phyloP scores from a whole-genome alignment of 2,888 invertebrate species.

The Synergus itoensis region DNA sequence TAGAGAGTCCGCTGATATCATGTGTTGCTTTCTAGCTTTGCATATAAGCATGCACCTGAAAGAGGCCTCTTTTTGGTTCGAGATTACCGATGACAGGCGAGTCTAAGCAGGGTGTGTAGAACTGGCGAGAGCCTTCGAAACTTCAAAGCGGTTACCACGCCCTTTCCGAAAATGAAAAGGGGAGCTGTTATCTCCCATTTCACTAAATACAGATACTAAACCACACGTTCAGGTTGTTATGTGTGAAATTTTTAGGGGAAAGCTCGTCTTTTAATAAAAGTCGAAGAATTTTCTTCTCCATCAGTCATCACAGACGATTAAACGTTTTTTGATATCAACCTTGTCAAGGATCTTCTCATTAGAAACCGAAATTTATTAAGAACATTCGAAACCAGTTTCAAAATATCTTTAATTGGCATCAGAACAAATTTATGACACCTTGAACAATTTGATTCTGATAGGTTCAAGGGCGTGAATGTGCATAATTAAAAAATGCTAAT shows the following conservation, averaged over 20 bases:
- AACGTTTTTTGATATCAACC: background rate
- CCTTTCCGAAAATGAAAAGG: background rate
- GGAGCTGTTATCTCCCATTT: constrained; percentile 9
- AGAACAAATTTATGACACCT: too few relatives aligned
- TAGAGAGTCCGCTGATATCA: background rate
- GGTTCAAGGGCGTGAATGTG: too few relatives aligned
- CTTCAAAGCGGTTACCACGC: constrained; percentile 21
- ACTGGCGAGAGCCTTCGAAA: background rate
- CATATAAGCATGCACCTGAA: constrained; percentile 28
- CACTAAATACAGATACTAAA: background rate
- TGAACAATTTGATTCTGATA: too few relatives aligned
- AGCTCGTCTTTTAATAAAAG: background rate
- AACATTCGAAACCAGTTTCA: too few relatives aligned
- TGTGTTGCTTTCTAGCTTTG: background rate
- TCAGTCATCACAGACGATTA: background rate
- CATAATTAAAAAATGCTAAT: background rate
- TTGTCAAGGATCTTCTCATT: background rate
- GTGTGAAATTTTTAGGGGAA: background rate
- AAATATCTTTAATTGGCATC: too few relatives aligned
- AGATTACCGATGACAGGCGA: constrained; percentile 24
- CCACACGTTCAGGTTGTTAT: background rate
- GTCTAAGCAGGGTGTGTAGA: constrained; percentile 20
- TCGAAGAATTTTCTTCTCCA: background rate
- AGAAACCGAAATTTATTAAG: background rate
- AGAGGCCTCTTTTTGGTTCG: constrained; percentile 20